A percentile compares a stretch with the other conserved stretches of the same genome.
Conservation (phyloP, 2,888 invertebrate genomes). For the Melanargia galathea region DNA sequence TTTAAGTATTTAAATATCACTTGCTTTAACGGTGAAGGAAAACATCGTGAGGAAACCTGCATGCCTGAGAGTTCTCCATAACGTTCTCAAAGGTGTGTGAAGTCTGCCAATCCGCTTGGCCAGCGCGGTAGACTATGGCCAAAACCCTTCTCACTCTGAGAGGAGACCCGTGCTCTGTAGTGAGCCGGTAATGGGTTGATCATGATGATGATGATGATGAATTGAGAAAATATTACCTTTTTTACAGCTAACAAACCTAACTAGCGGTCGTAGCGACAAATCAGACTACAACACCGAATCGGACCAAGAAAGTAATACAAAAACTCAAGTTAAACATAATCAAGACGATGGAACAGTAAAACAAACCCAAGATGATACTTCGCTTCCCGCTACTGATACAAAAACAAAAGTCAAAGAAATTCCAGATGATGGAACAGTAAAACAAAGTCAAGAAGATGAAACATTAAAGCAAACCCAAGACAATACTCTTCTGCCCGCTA, state of each 20-base stretch:
- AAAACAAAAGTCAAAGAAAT: not conserved
- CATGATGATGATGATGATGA: too few relatives aligned
- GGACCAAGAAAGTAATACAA: constrained; percentile 54
- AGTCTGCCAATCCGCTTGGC: too few relatives aligned
- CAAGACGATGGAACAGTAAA: constrained; percentile 18
- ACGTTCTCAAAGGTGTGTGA: too few relatives aligned
- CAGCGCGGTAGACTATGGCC: too few relatives aligned
- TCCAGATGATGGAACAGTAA: too few relatives aligned
- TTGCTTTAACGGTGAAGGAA: too few relatives aligned
- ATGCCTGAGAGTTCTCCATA: too few relatives aligned
- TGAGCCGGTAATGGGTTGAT: too few relatives aligned
- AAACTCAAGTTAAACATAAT: not conserved
- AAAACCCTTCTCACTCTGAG: too few relatives aligned
- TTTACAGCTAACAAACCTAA: constrained; percentile 66
- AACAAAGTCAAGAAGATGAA: not conserved
- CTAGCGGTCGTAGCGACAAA: constrained; percentile 59
- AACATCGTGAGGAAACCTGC: too few relatives aligned
- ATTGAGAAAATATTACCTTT: constrained; percentile 16
- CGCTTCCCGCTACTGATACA: not conserved
- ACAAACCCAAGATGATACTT: not conserved
- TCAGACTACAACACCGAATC: constrained; percentile 55
- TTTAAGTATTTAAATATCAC: too few relatives aligned
- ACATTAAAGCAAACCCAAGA: not conserved
- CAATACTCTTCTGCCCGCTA: not conserved
- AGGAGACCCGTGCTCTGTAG: too few relatives aligned